A percentile compares a stretch with the other conserved stretches of the same genome.
These are phyloP conservation scores for Stramonita haemastoma DNA, from an alignment of 2,888 invertebrate genomes.

Conservation along the genomic window DNA sequence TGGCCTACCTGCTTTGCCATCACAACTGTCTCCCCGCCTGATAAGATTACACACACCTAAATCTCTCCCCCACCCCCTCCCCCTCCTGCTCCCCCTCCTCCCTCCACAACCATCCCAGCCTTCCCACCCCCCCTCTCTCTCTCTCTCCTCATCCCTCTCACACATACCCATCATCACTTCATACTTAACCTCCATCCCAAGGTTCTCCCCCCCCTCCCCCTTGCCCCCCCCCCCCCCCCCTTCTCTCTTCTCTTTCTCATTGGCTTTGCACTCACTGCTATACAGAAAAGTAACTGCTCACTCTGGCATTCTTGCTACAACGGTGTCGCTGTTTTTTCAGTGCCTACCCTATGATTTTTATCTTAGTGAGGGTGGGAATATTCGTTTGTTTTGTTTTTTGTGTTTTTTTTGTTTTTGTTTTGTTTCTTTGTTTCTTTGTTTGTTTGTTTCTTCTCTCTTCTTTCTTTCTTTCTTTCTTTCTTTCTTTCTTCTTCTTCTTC, in stretches of 20 bases:
- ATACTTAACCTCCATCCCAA: no score
- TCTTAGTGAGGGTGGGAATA: background rate
- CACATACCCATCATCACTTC: no score
- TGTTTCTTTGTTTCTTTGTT: background rate
- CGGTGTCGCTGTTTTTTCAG: background rate
- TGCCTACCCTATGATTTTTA: no score
- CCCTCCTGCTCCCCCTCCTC: no score
- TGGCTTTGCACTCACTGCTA: background rate
- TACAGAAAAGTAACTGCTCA: background rate
- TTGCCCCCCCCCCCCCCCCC: background rate
- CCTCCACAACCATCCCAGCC: no score
- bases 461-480: no score
- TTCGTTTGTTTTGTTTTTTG: background rate
- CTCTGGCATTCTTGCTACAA: background rate
- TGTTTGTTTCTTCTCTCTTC: background rate
- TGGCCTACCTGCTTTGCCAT: no score
- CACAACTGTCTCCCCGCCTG: no score
- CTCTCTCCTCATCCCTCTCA: no score
- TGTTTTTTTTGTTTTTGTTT: background rate
- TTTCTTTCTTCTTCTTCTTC: background rate
- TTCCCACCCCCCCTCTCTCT: no score
- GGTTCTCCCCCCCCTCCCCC: background rate
- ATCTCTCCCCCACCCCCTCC: no score
- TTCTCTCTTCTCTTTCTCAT: background rate
- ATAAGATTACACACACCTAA: no score